A percentile compares a stretch with the other conserved stretches of the same genome.
phyloP scores from a whole-genome alignment of 2,888 invertebrate genomes.

The Cancer borealis region DNA sequence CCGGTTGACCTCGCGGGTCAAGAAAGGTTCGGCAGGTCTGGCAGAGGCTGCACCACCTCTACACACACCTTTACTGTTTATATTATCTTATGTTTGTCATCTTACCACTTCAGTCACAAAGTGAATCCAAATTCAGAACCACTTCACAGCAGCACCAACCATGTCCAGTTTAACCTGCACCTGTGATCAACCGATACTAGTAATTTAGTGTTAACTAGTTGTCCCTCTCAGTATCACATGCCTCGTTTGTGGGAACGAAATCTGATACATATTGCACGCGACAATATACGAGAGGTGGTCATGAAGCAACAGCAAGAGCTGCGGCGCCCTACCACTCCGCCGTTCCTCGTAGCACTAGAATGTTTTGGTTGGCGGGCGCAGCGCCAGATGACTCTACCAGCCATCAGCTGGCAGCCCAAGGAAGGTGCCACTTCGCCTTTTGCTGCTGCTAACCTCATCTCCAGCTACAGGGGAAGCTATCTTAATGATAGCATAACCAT shows the following conservation, averaged over 20 bases:
- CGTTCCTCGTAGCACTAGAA: background rate
- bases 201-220: background rate
- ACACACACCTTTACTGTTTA: background rate
- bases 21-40: background rate
- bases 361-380: background rate
- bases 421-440: background rate
- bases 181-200: background rate
- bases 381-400: slow-evolving; percentile 4
- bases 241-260: slow-evolving; percentile 21
- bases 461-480: background rate
- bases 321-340: background rate
- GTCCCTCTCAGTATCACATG: slow-evolving; percentile 4
- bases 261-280: background rate
- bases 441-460: background rate
- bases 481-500: too few relatives aligned
- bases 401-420: background rate
- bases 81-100: background rate
- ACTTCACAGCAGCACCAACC: background rate
- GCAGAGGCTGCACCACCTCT: background rate
- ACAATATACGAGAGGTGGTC: background rate
- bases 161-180: background rate
- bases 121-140: background rate
- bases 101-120: background rate
- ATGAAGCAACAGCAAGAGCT: background rate
- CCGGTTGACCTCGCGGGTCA: background rate